Conservation (phyloP, 1,140 invertebrate species). For the Cryptotermes secundus region DNA sequence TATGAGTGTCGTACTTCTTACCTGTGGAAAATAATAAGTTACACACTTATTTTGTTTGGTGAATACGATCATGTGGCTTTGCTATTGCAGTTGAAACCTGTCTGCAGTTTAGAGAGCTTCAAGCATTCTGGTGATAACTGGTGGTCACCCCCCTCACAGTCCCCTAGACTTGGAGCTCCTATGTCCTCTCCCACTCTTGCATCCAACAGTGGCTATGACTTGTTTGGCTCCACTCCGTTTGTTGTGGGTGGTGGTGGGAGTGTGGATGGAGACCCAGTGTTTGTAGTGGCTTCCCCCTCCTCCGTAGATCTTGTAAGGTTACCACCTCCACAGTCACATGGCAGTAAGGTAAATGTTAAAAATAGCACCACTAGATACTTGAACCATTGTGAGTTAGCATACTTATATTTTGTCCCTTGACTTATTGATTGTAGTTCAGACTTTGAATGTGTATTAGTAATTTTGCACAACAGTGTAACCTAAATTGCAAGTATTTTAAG, state of each 20-base stretch:
- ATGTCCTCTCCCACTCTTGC: conserved; percentile 25
- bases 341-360: neutral
- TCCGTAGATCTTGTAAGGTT: conserved; percentile 47
- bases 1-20: neutral
- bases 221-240: conserved; percentile 45
- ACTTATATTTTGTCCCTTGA: no score
- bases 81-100: conserved; percentile 58
- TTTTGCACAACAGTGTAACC: no score
- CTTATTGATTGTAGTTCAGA: no score
- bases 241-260: conserved; percentile 45
- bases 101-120: conserved; percentile 59
- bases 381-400: no score
- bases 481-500: no score
- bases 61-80: conserved; percentile 31
- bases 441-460: no score
- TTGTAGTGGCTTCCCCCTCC: conserved; percentile 43
- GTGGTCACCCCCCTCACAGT: conserved; percentile 33
- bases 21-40: neutral
- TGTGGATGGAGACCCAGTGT: conserved; percentile 47
- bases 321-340: conserved; percentile 39
- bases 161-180: conserved; percentile 37
- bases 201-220: conserved; percentile 35
- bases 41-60: conserved; percentile 20
- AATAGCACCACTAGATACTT: no score
- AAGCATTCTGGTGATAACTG: conserved; percentile 26